Percentiles rank a stretch among this genome's conserved stretches.
Evolutionary conservation across 2,888 invertebrate genomes (phyloP).

Genomic region (Eulithis prunata): DNA sequence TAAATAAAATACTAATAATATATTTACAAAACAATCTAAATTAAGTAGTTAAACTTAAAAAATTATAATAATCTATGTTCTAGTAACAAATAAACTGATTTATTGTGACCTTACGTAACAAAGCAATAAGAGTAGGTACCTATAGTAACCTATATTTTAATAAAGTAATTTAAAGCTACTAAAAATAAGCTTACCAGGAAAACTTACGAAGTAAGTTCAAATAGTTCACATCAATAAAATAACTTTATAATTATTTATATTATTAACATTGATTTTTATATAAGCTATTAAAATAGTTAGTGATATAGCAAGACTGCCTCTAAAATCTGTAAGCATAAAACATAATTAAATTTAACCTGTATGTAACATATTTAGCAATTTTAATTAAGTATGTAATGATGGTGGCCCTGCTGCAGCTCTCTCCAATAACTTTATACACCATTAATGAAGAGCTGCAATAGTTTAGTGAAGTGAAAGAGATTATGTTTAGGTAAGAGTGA

Average conservation of each 20-base stretch:
- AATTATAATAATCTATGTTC: conserved; percentile 55
- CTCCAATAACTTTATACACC: conserved; percentile 3
- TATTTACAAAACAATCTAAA: conserved; percentile 80
- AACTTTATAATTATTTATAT: conserved; percentile 43
- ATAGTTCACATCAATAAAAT: conserved; percentile 12
- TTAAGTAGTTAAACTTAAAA: conserved; percentile 69
- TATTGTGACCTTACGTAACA: conserved; percentile 54
- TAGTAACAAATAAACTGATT: conserved; percentile 59
- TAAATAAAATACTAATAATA: conserved; percentile 70
- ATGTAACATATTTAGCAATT: conserved; percentile 30
- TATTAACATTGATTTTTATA: conserved; percentile 42
- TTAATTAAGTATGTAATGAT: conserved; percentile 13
- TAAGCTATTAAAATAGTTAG: conserved; percentile 52
- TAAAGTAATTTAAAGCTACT: conserved; percentile 55
- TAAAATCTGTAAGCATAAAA: conserved; percentile 35
- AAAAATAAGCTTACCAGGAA: conserved; percentile 51
- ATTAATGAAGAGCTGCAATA: not conserved
- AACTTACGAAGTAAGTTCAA: conserved; percentile 28
- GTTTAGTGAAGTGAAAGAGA: not conserved
- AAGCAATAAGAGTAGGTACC: conserved; percentile 48
- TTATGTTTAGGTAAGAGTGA: conserved; percentile 2
- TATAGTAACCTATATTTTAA: conserved; percentile 38
- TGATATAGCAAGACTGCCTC: conserved; percentile 48
- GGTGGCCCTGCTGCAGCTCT: conserved; percentile 7
- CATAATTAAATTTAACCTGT: conserved; percentile 20